Percentiles rank a stretch among this genome's conserved stretches.
phyloP scores from a whole-genome alignment of 2,113 vertebrate genomes.

The Canis aureus region DNA sequence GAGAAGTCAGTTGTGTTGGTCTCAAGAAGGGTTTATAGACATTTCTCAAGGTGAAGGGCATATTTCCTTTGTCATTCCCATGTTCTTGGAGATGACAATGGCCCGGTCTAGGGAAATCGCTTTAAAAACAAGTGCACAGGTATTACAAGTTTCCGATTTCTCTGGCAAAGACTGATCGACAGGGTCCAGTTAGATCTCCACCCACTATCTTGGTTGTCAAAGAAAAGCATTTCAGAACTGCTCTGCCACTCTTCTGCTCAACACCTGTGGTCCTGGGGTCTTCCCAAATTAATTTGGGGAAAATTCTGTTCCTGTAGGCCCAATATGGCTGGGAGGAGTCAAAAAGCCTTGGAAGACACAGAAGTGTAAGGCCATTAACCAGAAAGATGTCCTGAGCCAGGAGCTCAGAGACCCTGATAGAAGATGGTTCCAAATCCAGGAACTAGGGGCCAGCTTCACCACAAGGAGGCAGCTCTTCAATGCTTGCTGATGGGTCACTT shows the following conservation, averaged over 20 bases:
- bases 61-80: not conserved
- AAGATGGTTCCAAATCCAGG: not conserved
- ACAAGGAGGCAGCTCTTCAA: not conserved
- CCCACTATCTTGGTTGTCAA: not conserved
- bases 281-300: not conserved
- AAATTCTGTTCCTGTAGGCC: not conserved
- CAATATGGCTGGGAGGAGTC: not conserved
- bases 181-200: not conserved
- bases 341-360: not conserved
- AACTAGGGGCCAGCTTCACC: not conserved
- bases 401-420: not conserved
- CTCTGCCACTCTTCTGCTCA: not conserved
- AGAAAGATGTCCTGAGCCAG: not conserved
- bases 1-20: not conserved
- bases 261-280: not conserved
- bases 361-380: not conserved
- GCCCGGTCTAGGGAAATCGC: not conserved
- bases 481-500: not conserved
- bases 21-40: not conserved
- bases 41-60: not conserved
- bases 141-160: conserved; percentile 22
- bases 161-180: not conserved
- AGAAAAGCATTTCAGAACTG: not conserved
- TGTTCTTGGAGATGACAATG: not conserved
- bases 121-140: not conserved